Evolutionary conservation across 2,113 vertebrate species (phyloP).

Genomic region (Ellobius talpinus): DNA sequence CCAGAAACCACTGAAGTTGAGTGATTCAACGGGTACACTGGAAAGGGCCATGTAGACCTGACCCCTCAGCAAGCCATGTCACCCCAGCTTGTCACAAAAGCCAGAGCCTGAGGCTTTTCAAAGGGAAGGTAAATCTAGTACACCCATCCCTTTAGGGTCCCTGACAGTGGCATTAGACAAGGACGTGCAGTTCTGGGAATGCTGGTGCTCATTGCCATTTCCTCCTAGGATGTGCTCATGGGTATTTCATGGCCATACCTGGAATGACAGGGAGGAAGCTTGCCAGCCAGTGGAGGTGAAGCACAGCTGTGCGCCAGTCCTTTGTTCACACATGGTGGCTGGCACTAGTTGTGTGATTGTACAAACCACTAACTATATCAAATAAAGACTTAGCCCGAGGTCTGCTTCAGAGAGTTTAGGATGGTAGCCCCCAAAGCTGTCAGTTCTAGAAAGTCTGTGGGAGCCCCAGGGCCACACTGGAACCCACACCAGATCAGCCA

Average conservation of each 20-base stretch:
- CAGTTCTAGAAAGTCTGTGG: not conserved
- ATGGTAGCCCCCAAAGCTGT: not conserved
- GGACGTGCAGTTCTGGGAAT: not conserved
- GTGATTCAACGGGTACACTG: not conserved
- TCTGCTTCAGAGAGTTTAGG: not conserved
- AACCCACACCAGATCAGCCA: not conserved
- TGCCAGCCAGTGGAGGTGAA: not conserved
- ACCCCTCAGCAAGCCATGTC: accelerated
- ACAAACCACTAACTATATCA: not conserved
- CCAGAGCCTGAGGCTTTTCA: not conserved
- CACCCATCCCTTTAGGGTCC: not conserved
- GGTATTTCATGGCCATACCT: not conserved
- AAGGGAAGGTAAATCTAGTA: accelerated
- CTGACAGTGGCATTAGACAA: accelerated
- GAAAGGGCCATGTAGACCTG: accelerated
- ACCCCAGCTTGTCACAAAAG: too few species aligned
- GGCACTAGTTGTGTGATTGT: not conserved
- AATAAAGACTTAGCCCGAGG: accelerated
- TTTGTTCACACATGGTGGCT: not conserved
- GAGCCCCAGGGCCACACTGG: too few species aligned
- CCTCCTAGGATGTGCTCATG: not conserved
- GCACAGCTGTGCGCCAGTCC: accelerated
- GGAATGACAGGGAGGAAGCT: too few species aligned
- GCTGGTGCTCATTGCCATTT: accelerated
- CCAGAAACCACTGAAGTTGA: not conserved